phyloP scores from a whole-genome alignment of 2,888 invertebrate genomes.

The Mactromeris polynyma region DNA sequence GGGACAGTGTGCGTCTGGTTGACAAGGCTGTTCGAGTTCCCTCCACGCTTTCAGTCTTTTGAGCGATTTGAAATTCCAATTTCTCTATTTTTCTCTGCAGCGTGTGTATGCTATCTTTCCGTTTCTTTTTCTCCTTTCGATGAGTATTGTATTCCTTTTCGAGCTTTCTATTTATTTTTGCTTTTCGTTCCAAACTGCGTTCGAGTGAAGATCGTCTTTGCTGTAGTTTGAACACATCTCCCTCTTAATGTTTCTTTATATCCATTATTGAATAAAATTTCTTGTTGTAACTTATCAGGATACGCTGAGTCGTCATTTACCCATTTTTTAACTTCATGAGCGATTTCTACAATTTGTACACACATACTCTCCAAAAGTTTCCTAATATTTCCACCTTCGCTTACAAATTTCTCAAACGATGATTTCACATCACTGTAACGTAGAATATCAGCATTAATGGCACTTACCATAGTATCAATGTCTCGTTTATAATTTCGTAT shows the following conservation, averaged over 20 bases:
- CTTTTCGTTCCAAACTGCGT: slow-evolving; percentile 71
- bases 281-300: slow-evolving; percentile 77
- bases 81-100: slow-evolving; percentile 74
- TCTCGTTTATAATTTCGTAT: slow-evolving; percentile 71
- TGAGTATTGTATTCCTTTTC: slow-evolving; percentile 69
- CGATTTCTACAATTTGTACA: slow-evolving; percentile 75
- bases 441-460: slow-evolving; percentile 74
- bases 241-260: slow-evolving; percentile 76
- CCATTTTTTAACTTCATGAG: slow-evolving; percentile 78
- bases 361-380: slow-evolving; percentile 77
- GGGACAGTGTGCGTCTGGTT: slow-evolving; percentile 65
- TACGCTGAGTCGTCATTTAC: slow-evolving; percentile 76
- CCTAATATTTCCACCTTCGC: slow-evolving; percentile 70
- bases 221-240: slow-evolving; percentile 70
- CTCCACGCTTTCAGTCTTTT: slow-evolving; percentile 72
- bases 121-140: slow-evolving; percentile 73
- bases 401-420: slow-evolving; percentile 74
- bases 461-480: slow-evolving; percentile 73
- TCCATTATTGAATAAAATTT: slow-evolving; percentile 76
- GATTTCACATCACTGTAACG: slow-evolving; percentile 76
- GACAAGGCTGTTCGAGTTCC: slow-evolving; percentile 72
- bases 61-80: slow-evolving; percentile 70
- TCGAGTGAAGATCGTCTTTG: slow-evolving; percentile 59
- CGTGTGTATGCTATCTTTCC: slow-evolving; percentile 75
- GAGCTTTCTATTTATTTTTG: slow-evolving; percentile 62